These are phyloP conservation scores for Cheilosia soror DNA, from an alignment of 2,888 invertebrate species.

Conservation along the genomic window DNA sequence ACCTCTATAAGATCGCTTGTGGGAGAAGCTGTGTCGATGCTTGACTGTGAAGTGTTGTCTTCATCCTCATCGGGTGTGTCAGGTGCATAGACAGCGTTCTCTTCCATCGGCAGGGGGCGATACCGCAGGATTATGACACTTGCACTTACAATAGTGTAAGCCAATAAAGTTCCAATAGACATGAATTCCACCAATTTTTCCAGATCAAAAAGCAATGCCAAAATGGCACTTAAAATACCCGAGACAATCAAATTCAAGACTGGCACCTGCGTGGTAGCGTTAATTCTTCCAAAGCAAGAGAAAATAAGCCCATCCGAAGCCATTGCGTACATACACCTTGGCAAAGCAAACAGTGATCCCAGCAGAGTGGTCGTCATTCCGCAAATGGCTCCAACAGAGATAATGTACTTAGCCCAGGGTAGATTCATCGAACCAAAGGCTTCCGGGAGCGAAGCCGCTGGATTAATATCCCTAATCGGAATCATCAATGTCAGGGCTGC, in stretches of 20 bases:
- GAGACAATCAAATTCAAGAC: constrained; percentile 90
- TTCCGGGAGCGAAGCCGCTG: constrained; percentile 91
- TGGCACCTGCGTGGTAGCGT: constrained; percentile 92
- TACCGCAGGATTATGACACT: constrained; percentile 94
- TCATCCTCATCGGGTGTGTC: constrained; percentile 85
- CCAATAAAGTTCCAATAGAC: constrained; percentile 95
- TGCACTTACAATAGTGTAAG: constrained; percentile 96
- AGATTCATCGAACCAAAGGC: constrained; percentile 91
- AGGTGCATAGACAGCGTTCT: constrained; percentile 85
- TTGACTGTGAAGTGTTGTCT: constrained; percentile 86
- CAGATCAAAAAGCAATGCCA: constrained; percentile 94
- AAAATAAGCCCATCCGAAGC: constrained; percentile 94
- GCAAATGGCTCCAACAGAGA: constrained; percentile 93
- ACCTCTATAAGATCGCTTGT: constrained; percentile 85
- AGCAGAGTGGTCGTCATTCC: constrained; percentile 96
- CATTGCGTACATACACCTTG: constrained; percentile 95
- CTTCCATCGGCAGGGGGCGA: constrained; percentile 86
- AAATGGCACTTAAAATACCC: constrained; percentile 90
- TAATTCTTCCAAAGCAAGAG: constrained; percentile 90
- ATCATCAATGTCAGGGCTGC: constrained; percentile 93
- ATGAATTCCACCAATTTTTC: constrained; percentile 96
- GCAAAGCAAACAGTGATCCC: constrained; percentile 93
- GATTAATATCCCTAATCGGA: constrained; percentile 89
- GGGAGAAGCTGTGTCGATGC: constrained; percentile 86
- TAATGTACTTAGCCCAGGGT: constrained; percentile 93